These are phyloP conservation scores for Drosophila funebris DNA, from an alignment of 1,140 invertebrate species.

Conservation along the genomic window DNA sequence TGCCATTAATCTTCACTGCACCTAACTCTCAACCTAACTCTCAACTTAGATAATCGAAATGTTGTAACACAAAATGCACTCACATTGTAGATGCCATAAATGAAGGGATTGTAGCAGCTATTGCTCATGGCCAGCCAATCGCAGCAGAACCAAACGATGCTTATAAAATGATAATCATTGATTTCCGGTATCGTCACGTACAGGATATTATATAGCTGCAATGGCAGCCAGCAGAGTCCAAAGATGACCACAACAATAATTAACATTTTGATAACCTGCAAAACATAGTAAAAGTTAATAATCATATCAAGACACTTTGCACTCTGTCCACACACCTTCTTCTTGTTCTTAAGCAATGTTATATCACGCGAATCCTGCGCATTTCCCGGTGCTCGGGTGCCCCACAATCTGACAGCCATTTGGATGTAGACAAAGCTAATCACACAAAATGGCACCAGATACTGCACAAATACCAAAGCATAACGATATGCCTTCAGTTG, in stretches of 20 bases:
- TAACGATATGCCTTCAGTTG: conserved; percentile 86
- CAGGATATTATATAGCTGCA: conserved; percentile 90
- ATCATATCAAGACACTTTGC: neutral
- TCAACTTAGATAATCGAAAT: conserved; percentile 15
- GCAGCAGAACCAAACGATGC: conserved; percentile 91
- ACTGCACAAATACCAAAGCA: conserved; percentile 87
- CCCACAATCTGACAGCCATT: conserved; percentile 91
- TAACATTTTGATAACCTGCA: conserved; percentile 93
- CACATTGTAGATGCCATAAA: conserved; percentile 94
- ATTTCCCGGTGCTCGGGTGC: conserved; percentile 89
- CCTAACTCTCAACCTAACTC: neutral
- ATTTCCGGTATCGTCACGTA: conserved; percentile 88
- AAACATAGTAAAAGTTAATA: conserved; percentile 25
- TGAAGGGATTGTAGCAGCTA: conserved; percentile 94
- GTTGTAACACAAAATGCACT: conserved; percentile 83
- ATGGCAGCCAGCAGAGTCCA: conserved; percentile 91
- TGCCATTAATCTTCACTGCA: neutral
- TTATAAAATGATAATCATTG: conserved; percentile 90
- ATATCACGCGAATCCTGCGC: conserved; percentile 90
- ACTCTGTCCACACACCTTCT: conserved; percentile 87
- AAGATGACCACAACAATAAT: conserved; percentile 92
- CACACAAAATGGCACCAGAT: conserved; percentile 90
- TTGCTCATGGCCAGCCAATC: conserved; percentile 95
- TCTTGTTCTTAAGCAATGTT: conserved; percentile 91
- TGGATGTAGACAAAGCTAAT: conserved; percentile 92